These are phyloP conservation scores for Rugalucina vietnamica DNA, from an alignment of 2,888 invertebrate species.

Conservation along the genomic window DNA sequence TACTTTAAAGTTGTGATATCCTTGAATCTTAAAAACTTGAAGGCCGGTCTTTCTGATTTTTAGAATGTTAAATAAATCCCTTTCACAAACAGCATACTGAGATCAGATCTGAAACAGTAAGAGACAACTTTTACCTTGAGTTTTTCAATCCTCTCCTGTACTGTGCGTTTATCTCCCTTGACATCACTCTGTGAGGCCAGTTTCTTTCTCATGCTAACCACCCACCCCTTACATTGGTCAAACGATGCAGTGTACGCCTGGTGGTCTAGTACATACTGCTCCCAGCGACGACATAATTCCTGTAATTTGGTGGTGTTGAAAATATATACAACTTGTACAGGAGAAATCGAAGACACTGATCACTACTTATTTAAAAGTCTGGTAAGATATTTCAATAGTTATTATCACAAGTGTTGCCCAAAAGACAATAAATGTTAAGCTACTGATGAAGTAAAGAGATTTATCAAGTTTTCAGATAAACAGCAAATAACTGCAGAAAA, in stretches of 20 bases:
- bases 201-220: slow-evolving; percentile 84
- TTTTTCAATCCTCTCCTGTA: slow-evolving; percentile 91
- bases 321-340: neutral
- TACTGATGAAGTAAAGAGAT: too few species aligned
- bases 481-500: too few species aligned
- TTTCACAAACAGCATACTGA: too few species aligned
- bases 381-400: too few species aligned
- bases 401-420: too few species aligned
- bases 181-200: slow-evolving; percentile 91
- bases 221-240: slow-evolving; percentile 77
- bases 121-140: slow-evolving; percentile 85
- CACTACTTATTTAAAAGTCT: neutral
- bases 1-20: too few species aligned
- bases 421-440: too few species aligned
- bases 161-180: slow-evolving; percentile 93
- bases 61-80: too few species aligned
- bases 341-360: neutral
- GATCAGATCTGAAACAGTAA: too few species aligned
- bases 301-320: slow-evolving; percentile 82
- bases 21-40: too few species aligned
- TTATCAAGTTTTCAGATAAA: too few species aligned
- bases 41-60: too few species aligned
- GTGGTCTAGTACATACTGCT: slow-evolving; percentile 89
- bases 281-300: slow-evolving; percentile 94
- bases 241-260: slow-evolving; percentile 88